phyloP scores from a whole-genome alignment of 1,140 invertebrate species.

The Maconellicoccus hirsutus region DNA sequence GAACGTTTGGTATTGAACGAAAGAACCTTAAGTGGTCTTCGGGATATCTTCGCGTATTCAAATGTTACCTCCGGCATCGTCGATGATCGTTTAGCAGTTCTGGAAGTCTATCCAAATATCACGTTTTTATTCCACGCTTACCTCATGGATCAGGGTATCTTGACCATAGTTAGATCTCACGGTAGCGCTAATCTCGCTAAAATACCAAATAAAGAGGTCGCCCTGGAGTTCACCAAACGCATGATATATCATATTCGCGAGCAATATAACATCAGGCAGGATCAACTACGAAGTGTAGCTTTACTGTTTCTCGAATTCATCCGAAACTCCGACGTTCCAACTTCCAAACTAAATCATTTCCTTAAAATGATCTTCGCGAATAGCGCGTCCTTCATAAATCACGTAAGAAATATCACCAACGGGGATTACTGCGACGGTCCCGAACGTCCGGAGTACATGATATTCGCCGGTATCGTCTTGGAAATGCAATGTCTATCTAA shows the following conservation, averaged over 20 bases:
- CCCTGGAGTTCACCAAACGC: not conserved
- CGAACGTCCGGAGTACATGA: not conserved
- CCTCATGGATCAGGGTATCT: not conserved
- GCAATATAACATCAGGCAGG: not conserved
- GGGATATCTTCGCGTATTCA: too few species aligned
- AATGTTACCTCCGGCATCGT: too few species aligned
- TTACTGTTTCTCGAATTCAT: not conserved
- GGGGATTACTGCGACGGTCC: not conserved
- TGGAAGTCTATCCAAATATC: not conserved
- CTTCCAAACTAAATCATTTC: too few species aligned
- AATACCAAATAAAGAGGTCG: not conserved
- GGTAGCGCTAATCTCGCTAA: not conserved
- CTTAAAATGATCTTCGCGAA: too few species aligned
- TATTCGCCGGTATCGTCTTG: not conserved
- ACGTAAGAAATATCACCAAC: not conserved
- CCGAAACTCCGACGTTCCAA: not conserved
- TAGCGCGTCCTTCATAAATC: not conserved
- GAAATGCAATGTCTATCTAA: not conserved
- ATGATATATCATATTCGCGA: not conserved
- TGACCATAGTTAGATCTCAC: not conserved
- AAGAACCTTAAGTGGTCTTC: not conserved
- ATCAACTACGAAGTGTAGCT: not conserved
- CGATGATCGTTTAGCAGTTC: too few species aligned
- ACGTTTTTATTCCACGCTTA: not conserved
- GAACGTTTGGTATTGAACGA: not conserved